Conservation (phyloP, 2,888 invertebrate genomes). For the Bhutanitis thaidina region DNA sequence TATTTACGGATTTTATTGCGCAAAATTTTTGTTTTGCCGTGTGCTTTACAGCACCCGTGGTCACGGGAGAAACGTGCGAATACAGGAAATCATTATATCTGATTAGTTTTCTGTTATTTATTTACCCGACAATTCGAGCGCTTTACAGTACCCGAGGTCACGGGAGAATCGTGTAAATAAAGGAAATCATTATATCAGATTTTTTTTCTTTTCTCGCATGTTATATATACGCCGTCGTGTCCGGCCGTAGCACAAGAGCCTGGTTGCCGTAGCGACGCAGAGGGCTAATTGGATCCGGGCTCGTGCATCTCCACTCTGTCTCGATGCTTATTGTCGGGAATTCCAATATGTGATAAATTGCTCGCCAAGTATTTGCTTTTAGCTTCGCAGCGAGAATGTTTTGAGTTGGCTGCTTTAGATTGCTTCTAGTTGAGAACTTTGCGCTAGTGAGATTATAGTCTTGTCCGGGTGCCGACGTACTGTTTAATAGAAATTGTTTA, state of each 20-base stretch:
- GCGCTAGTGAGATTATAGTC: neutral
- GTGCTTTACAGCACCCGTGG: too few relatives aligned
- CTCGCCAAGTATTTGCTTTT: conserved; percentile 5
- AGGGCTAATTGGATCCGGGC: conserved; percentile 5
- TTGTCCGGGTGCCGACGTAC: neutral
- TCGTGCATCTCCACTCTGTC: conserved; percentile 5
- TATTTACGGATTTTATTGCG: too few relatives aligned
- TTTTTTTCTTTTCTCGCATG: too few relatives aligned
- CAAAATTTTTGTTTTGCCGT: too few relatives aligned
- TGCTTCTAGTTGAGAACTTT: neutral
- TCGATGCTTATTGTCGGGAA: conserved; percentile 6
- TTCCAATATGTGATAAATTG: conserved; percentile 6
- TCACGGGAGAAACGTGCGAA: too few relatives aligned
- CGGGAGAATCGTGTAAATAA: too few relatives aligned
- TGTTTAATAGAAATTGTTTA: neutral
- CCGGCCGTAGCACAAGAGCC: neutral
- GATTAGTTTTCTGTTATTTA: too few relatives aligned
- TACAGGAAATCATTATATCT: too few relatives aligned
- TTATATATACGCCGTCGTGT: neutral
- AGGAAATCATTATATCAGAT: too few relatives aligned
- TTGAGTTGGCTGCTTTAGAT: neutral
- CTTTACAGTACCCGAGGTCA: too few relatives aligned
- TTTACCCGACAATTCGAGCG: too few relatives aligned
- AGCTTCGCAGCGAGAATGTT: neutral
- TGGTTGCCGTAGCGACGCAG: neutral